Conservation (phyloP, 2,888 invertebrate species). For the Abrostola triplasia region DNA sequence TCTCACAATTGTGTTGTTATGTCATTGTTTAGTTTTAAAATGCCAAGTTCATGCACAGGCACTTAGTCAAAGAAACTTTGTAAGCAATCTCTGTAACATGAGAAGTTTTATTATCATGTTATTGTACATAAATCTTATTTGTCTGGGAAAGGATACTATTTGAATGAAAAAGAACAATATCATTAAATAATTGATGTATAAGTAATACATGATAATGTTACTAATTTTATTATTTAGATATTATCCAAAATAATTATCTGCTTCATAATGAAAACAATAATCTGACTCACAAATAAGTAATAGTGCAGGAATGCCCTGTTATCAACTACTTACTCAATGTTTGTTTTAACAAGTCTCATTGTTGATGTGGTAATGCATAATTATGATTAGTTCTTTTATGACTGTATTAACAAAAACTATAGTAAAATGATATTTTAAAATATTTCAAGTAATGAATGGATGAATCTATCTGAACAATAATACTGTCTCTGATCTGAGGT, state of each 20-base stretch:
- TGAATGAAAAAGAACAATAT: not conserved
- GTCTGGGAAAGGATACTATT: not conserved
- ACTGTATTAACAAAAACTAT: not conserved
- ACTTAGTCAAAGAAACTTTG: not conserved
- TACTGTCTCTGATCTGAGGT: too few relatives aligned
- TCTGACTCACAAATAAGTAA: slow-evolving; percentile 19
- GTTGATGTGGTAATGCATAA: not conserved
- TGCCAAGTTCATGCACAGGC: slow-evolving; percentile 26
- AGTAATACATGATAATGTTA: not conserved
- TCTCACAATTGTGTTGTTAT: slow-evolving; percentile 35
- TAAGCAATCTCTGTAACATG: slow-evolving; percentile 11
- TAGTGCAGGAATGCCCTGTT: slow-evolving; percentile 9
- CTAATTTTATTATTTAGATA: not conserved
- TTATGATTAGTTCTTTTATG: not conserved
- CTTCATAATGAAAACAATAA: slow-evolving; percentile 15
- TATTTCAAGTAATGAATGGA: too few relatives aligned
- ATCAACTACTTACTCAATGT: slow-evolving; percentile 23
- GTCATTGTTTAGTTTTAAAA: slow-evolving; percentile 19
- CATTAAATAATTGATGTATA: not conserved
- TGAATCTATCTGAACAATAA: too few relatives aligned
- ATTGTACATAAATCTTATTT: not conserved
- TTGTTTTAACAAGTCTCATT: slow-evolving; percentile 10
- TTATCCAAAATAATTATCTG: not conserved
- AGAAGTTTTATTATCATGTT: not conserved
- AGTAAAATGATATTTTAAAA: not conserved